Base-by-base conservation (phyloP, 2,113 vertebrate species). In the Donacobius atricapilla region DNA sequence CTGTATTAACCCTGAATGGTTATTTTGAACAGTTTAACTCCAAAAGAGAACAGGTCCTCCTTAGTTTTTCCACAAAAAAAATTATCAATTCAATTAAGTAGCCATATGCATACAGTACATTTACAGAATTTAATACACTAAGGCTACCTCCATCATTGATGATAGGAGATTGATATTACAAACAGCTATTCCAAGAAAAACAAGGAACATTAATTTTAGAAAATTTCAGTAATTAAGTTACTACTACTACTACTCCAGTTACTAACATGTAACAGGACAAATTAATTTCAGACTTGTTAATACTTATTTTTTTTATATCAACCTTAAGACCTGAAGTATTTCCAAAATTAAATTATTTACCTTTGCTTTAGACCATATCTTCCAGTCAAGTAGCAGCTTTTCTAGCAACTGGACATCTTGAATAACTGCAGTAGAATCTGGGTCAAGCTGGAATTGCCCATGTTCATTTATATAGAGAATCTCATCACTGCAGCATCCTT, bases 361-460 rank as follows among this genome's bases (percentile, higher is more conserved):
- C 98, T 99, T 98, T 70, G 98, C 99, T 95, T 99, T 99, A 94
- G 98, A 98, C 99, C 99, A 99, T 96, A 99, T 98, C 97, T 99
- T 99, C 99, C 99, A 99, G 97, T 99, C 99, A 92, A 99, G 97
- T 66, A 99, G 95, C 11, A 99, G 77, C 44, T 99, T 98, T 92
- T 99, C 99, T 47, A 99, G 95, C 51, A 99, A 97, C 4, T 97
- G 97, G 86, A 99, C 98, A 87, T 99, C 99, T 93, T 99, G 99
- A 39, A 99, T 99, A 93, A 99, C 98, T 33, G 98, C 98, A 50
- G 90, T 96, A 42, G 99, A 98, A 86, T 99, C 98, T 0, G 96
- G 60, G 76, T 99, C 98, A 93, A 99, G 96, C 33, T 97, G 96
- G 78, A 99, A 98, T 47, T 99, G 98, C 13, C 98, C 98, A 10